A percentile compares a stretch with the other conserved stretches of the same genome.
phyloP scores from a whole-genome alignment of 2,113 vertebrate species.

The Echinops telfairi region DNA sequence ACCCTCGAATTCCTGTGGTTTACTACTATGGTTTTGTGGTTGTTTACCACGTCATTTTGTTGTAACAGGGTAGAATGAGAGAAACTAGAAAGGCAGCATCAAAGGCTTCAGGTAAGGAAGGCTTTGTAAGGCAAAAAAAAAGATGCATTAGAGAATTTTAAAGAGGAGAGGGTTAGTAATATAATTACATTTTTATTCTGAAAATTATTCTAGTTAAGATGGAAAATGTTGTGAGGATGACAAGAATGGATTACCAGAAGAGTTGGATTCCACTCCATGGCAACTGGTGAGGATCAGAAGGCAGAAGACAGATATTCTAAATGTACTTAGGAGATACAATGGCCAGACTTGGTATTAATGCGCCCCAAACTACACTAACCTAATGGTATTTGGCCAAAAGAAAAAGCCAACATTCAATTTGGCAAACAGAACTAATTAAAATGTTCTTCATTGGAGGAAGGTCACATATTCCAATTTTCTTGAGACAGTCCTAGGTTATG shows the following conservation, averaged over 20 bases:
- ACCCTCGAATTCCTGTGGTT: too few relatives aligned
- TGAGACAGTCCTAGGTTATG: not conserved
- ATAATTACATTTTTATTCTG: constrained; percentile 35
- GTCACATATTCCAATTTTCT: not conserved
- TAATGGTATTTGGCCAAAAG: constrained; percentile 24
- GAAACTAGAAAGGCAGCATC: not conserved
- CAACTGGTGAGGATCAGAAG: not conserved
- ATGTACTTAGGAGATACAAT: not conserved
- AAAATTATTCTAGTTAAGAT: constrained; percentile 50
- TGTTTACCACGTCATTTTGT: too few relatives aligned
- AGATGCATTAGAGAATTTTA: constrained; percentile 38
- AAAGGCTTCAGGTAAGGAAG: not conserved
- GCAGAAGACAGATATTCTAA: not conserved
- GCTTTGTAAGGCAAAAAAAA: not conserved
- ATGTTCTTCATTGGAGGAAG: not conserved
- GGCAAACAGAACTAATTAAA: constrained; percentile 47
- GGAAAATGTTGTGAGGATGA: constrained; percentile 14
- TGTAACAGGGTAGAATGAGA: not conserved
- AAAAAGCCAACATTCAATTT: constrained; percentile 16
- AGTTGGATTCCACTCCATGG: not conserved
- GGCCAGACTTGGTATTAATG: too few relatives aligned
- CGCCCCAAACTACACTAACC: not conserved
- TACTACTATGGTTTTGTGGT: too few relatives aligned
- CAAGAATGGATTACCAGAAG: not conserved
- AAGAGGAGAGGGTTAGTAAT: not conserved